Base-by-base conservation (phyloP, 2,113 vertebrate species). In the Aythya baeri region DNA sequence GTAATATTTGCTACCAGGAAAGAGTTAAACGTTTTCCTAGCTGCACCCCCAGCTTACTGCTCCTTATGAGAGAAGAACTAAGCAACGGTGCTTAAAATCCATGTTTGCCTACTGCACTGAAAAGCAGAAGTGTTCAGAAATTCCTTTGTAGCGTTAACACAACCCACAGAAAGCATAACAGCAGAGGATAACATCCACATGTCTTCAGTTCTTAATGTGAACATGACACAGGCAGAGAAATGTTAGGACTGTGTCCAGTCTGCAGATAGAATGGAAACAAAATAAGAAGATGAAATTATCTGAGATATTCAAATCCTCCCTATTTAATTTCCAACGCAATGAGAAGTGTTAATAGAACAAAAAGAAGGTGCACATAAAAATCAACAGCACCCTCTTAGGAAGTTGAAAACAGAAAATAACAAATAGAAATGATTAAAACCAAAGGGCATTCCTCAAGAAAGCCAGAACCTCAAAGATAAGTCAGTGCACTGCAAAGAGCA, bases 231-330 rank as follows among this genome's bases (percentile, higher is more conserved):
- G 29, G 34, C 38, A 32, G 26, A 62, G 20, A 66, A 79, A 41
- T 13, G 17, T 49, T 23, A 26, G 22, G 41, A 41, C 50, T 72
- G 16, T 59, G 13, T 18, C 49, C 72, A 43, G 52, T 41, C 83
- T 81, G 50, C 46, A 67, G 31, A 46, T 20, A 20, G 43, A 74
- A 59, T 32, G n/a, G 86, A 90, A 86, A 66, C 18, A 52, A 77
- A 77, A 55, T 29, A 55, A 70, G 62, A 86, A 71, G 54, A 21
- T 54, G 43, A 83, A 95, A 90, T 89, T 44, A 89, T 68, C 71
- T 49, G 61, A 75, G 38, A 74, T 86, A 49, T 68, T 68, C 4
- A 92, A 84, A 49, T 75, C 22, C 32, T 88, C 43, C 20, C 17
- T 32, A 44, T 21, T 55, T 68, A 57, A 57, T 93, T 78, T 88